A percentile compares a stretch with the other conserved stretches of the same genome.
phyloP scores from a whole-genome alignment of 1,140 invertebrate species.

The Thrips palmi region DNA sequence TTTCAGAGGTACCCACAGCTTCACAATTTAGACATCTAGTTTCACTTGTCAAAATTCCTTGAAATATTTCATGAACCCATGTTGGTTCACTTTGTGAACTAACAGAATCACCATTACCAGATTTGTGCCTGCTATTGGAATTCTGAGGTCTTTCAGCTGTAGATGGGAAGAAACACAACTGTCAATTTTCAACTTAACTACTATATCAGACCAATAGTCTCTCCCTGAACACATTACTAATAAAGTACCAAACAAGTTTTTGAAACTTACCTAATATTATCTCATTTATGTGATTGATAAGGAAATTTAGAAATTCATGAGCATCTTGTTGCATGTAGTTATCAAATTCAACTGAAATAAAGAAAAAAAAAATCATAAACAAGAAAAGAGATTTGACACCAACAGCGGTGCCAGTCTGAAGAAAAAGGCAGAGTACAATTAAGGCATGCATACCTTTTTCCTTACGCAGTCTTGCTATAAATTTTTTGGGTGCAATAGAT shows the following conservation, averaged over 20 bases:
- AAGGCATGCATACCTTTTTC: conserved; percentile 72
- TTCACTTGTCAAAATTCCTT: conserved; percentile 97
- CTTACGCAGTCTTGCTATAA: conserved; percentile 92
- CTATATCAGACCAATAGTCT: conserved; percentile 2
- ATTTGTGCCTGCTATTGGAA: conserved; percentile 31
- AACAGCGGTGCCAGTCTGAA: neutral
- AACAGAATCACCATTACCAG: conserved; percentile 24
- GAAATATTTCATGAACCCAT: conserved; percentile 99
- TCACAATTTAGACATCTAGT: conserved; percentile 98
- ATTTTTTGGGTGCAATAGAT: conserved; percentile 98
- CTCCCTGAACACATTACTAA: neutral
- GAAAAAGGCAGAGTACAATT: too few species aligned
- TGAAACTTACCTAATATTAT: conserved; percentile 62
- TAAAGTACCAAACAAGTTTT: neutral
- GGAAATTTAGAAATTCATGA: conserved; percentile 97
- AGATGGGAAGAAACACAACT: conserved; percentile 18
- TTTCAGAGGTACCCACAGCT: conserved; percentile 44
- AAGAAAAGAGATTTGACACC: neutral
- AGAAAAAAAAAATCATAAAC: conserved; percentile 15
- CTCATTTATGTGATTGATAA: conserved; percentile 93
- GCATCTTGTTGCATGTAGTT: conserved; percentile 99
- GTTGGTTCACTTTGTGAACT: conserved; percentile 63
- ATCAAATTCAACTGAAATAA: conserved; percentile 86
- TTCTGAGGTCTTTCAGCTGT: conserved; percentile 62
- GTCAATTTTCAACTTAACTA: conserved; percentile 10